Evolutionary conservation across 2,888 invertebrate species (phyloP).

Genomic region (Endotricha flammealis): DNA sequence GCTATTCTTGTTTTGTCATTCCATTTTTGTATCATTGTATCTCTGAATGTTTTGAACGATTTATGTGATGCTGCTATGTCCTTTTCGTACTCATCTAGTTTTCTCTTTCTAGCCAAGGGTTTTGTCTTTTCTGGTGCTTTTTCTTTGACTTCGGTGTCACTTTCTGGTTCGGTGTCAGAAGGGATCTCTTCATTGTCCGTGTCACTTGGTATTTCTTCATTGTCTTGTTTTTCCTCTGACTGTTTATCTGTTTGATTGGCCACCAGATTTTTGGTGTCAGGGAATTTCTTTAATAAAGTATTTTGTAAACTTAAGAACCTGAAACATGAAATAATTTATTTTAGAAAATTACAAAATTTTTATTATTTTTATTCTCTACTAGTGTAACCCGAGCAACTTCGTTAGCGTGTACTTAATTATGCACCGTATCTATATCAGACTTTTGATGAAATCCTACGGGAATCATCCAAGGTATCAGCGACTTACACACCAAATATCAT

Average conservation of each 20-base stretch:
- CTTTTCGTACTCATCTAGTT: slow-evolving; percentile 78
- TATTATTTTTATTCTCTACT: no score
- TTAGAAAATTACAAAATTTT: no score
- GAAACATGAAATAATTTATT: slow-evolving; percentile 28
- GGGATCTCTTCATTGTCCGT: slow-evolving; percentile 82
- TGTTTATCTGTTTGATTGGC: no score
- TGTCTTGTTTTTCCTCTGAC: slow-evolving; percentile 41
- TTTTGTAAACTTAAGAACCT: slow-evolving; percentile 61
- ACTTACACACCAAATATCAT: no score
- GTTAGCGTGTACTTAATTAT: no score
- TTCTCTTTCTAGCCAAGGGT: slow-evolving; percentile 61
- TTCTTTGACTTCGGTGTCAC: slow-evolving; percentile 32
- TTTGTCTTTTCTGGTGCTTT: slow-evolving; percentile 21
- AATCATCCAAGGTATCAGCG: no score
- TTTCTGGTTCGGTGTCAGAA: slow-evolving; percentile 77
- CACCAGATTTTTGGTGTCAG: slow-evolving; percentile 88
- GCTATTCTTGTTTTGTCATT: slow-evolving; percentile 92
- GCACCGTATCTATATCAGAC: no score
- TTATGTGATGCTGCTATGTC: slow-evolving; percentile 78
- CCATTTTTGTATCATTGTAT: slow-evolving; percentile 94
- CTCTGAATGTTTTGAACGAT: slow-evolving; percentile 82
- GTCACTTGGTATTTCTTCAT: slow-evolving; percentile 68
- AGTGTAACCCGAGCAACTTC: no score
- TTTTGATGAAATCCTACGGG: no score
- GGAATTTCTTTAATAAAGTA: slow-evolving; percentile 78